Evolutionary conservation across 2,888 invertebrate species (phyloP), one percentile per base, ranked within the genome.

Genomic region (Lasioglossum lativentre): DNA sequence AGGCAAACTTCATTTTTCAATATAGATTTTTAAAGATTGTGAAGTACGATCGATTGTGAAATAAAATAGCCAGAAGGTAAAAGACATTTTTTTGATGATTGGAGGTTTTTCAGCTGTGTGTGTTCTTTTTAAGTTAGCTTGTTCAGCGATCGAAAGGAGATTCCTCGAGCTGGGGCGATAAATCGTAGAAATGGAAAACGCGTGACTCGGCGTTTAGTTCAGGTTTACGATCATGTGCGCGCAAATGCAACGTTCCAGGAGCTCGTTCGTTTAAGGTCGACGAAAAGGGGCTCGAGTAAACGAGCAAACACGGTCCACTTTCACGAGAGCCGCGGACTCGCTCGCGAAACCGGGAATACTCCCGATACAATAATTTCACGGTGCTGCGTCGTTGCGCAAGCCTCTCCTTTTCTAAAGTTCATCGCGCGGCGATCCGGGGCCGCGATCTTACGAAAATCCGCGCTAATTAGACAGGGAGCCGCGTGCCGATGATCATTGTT

Each of bases 371-470:
- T 83, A 85, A 83, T 85, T 83, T 56, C 68, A 73, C 83, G 83
- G 56, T 73, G 84, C 23, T 52, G 45, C 40, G 34, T 76, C 59
- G 75, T 85, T 85, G 66, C 75, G 23, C 85, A 78, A 85, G 80
- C 63, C 71, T 85, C 78, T 66, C 63, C 70, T 34, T 80, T 70
- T 85, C 78, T 78, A 84, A 86, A 80, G 59, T 80, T 78, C 84
- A 78, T 72, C 71, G 34, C 63, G 42, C 52, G 52, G 68, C 56
- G 81, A 88, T 88, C 88, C 70, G n/a, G 16, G 75, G 34, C 75
- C 66, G 80, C 76, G 79, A 80, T 82, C 88, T 85, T 87, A 83
- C 85, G 87, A 88, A 86, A 86, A 86, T 76, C 38, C 74, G 68
- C 66, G 75, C 63, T 83, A 87, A 87, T 89, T 87, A 87, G 68